phyloP scores from a whole-genome alignment of 2,113 vertebrate genomes.

The Charina bottae region DNA sequence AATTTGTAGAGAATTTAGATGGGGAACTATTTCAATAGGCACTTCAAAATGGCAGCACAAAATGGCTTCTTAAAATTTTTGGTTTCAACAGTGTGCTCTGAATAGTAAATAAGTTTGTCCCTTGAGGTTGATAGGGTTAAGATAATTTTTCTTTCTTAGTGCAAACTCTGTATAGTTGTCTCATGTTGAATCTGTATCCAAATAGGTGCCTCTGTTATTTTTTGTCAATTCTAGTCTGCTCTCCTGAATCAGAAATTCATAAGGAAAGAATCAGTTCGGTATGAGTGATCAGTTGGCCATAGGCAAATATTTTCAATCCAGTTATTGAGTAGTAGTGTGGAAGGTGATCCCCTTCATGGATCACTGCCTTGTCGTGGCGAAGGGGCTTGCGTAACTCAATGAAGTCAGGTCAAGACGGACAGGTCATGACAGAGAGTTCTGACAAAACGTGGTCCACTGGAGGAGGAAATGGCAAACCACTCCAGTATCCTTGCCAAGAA shows the following conservation, averaged over 20 bases:
- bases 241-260: neutral
- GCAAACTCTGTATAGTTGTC: neutral
- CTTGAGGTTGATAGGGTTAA: neutral
- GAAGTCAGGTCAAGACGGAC: too few relatives aligned
- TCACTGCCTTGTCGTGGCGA: too few relatives aligned
- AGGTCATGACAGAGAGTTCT: too few relatives aligned
- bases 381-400: too few relatives aligned
- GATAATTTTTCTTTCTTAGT: neutral
- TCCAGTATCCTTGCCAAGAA: too few relatives aligned
- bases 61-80: neutral
- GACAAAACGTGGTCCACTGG: too few relatives aligned
- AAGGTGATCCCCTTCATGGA: too few relatives aligned
- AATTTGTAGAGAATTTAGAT: neutral
- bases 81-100: neutral
- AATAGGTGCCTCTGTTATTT: neutral
- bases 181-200: neutral
- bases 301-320: neutral
- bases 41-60: neutral
- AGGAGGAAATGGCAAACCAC: too few relatives aligned
- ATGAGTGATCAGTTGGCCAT: neutral
- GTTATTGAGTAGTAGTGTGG: neutral
- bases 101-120: neutral
- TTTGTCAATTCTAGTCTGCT: neutral
- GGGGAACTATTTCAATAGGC: neutral
- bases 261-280: neutral